Conservation (phyloP, 2,113 vertebrate genomes). For the Asarcornis scutulata region DNA sequence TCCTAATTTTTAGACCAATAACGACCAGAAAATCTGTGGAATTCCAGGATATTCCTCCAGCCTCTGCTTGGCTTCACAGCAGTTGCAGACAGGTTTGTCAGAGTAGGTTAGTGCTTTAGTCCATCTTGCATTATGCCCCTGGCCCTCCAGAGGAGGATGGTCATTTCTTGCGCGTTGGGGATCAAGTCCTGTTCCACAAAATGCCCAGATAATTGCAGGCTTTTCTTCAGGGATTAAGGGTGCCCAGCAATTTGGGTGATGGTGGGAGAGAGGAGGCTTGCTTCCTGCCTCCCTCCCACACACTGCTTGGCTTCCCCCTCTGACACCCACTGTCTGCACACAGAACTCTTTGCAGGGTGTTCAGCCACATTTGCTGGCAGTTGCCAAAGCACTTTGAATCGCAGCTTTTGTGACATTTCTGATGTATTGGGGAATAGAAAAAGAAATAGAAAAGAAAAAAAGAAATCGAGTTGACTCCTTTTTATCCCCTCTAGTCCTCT, state of each 20-base stretch:
- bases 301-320: background rate
- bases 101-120: background rate
- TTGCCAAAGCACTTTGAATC: background rate
- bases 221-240: background rate
- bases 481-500: background rate
- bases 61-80: background rate
- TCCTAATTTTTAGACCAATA: background rate
- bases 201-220: background rate
- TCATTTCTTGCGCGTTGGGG: background rate
- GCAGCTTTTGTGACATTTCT: background rate
- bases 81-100: background rate
- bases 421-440: background rate
- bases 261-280: background rate
- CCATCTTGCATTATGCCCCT: background rate
- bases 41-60: background rate
- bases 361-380: background rate
- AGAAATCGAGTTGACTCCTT: background rate
- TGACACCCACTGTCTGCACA: too few relatives aligned
- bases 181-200: background rate
- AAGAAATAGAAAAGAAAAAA: too few relatives aligned
- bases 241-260: background rate
- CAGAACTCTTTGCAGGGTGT: background rate
- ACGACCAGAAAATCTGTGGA: background rate
- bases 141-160: background rate
- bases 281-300: background rate